Conservation (phyloP, 2,888 invertebrate species). For the Drosophila multiciliata region DNA sequence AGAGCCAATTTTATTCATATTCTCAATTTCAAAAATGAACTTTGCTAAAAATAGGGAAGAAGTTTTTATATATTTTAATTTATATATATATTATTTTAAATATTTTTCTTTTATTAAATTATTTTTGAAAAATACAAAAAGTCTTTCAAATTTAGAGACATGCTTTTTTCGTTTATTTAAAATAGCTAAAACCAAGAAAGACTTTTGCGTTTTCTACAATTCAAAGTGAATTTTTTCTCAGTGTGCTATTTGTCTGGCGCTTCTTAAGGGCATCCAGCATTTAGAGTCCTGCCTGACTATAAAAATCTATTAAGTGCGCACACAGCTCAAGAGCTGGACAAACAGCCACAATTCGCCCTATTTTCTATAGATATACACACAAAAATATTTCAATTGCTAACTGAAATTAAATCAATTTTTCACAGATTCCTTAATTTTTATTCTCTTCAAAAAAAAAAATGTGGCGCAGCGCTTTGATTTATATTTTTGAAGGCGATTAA, state of each 20-base stretch:
- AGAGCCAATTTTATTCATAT: background rate
- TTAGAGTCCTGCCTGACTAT: constrained; percentile 61
- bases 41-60: background rate
- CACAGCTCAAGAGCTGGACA: constrained; percentile 63
- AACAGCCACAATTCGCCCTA: constrained; percentile 40
- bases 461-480: background rate
- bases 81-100: background rate
- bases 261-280: constrained; percentile 3
- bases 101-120: background rate
- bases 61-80: too few species aligned
- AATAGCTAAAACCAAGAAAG: background rate
- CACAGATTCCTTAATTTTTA: background rate
- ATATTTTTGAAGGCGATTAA: background rate
- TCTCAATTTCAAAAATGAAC: background rate
- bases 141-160: background rate
- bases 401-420: background rate
- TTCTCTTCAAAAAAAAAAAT: background rate
- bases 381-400: background rate
- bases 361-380: background rate
- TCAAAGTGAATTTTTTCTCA: background rate
- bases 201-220: background rate
- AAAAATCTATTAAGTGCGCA: constrained; percentile 82
- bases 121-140: background rate
- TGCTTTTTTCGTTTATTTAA: background rate
- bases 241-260: background rate